Evolutionary conservation across 2,888 invertebrate species (phyloP), one percentile per base, ranked within the genome.

Genomic region (Opisthograptis luteolata): DNA sequence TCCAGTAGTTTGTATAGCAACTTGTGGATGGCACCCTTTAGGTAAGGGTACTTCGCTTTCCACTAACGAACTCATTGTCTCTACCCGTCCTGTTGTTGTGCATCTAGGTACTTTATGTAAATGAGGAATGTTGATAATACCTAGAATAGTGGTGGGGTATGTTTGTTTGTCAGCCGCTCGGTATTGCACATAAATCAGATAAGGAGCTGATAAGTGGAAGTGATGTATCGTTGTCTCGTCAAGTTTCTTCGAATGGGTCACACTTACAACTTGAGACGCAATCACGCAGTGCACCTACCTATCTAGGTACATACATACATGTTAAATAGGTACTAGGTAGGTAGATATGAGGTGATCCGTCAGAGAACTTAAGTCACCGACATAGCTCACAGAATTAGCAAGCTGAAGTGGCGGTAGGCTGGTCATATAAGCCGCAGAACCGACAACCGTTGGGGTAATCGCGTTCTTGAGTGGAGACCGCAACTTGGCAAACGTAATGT

Each of bases 31-130:
- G 78, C 84, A 76, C 79, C 76, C 82, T 77, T 77, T 80, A 68
- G 63, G 68, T 66, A 67, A 81, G 82, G 73, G 84, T 73, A 62
- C 82, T 84, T 70, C 66, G 63, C 40, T 42, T 31, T 37, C 36
- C 66, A 61, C 81, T 87, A 87, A 87, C 84, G 87, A 87, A 87
- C 79, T 73, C 85, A 84, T 87, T 87, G 87, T 87, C 76, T 78
- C 68, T 24, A 40, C 47, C 49, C 37, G 52, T 52, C 39, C 20
- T 42, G 17, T 49, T 49, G 45, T 55, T 40, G 14, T 39, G 24
- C 35, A 20, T 34, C 14, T 19, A 24, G 3, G 7, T 25, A 35
- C 27, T 27, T 25, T 14, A 9, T 3, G 3, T 27, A 10, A 24
- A 35, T 22, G 24, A 13, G 14, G 12, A 35, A 24, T 35, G 35